Conservation (phyloP, 2,113 vertebrate genomes). For the Varanus salvator region DNA sequence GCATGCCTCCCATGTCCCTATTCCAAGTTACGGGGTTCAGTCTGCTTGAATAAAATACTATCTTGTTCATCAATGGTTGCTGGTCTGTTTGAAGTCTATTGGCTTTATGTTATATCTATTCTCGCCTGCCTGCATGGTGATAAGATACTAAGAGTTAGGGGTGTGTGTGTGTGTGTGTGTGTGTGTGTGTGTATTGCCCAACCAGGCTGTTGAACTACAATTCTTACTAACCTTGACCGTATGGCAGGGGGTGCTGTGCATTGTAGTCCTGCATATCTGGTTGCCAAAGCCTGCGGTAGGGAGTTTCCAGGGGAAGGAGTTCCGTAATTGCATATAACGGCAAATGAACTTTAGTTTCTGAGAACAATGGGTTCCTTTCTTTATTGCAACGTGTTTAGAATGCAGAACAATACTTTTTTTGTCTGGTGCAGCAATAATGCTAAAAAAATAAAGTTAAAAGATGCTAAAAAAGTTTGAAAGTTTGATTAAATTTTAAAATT, state of each 20-base stretch:
- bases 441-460: neutral
- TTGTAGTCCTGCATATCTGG: neutral
- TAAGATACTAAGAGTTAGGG: neutral
- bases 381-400: neutral
- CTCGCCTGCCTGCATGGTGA: neutral
- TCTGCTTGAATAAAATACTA: neutral
- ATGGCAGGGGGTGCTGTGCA: neutral
- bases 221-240: neutral
- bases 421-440: neutral
- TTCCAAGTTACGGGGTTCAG: neutral
- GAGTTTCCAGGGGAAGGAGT: neutral
- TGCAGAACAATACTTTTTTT: neutral
- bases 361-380: neutral
- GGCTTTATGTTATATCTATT: neutral
- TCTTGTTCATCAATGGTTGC: neutral
- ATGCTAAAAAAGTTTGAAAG: no score
- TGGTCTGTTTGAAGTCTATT: neutral
- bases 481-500: neutral
- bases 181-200: neutral
- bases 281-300: neutral
- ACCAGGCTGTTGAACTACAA: neutral
- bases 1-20: no score
- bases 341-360: neutral
- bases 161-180: no score
- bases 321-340: neutral